These are phyloP conservation scores for Pantala flavescens DNA, from an alignment of 1,140 invertebrate species.

Conservation along the genomic window DNA sequence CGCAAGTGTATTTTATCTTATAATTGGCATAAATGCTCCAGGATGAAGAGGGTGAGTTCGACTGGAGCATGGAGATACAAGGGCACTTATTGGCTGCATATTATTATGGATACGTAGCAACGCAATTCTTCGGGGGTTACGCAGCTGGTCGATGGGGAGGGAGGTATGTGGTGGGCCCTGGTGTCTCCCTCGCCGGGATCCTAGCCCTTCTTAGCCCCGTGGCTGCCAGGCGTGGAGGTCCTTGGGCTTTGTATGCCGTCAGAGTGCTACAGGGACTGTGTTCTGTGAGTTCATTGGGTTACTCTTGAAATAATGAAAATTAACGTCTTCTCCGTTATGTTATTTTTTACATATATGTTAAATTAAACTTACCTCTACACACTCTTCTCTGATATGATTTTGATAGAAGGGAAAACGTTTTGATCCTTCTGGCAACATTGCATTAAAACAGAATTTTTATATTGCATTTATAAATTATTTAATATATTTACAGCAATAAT, in stretches of 20 bases:
- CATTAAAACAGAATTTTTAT: no score
- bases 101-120: slow-evolving; percentile 18
- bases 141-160: not conserved
- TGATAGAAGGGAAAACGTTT: no score
- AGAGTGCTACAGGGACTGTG: not conserved
- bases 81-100: slow-evolving; percentile 44
- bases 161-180: slow-evolving; percentile 10
- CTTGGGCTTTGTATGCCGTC: not conserved
- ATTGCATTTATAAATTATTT: no score
- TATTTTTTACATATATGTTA: no score
- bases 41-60: slow-evolving; percentile 12
- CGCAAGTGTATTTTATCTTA: no score
- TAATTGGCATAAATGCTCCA: no score
- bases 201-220: slow-evolving; percentile 11
- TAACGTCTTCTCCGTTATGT: no score
- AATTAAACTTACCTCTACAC: no score
- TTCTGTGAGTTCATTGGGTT: not conserved
- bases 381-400: no score
- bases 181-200: slow-evolving; percentile 6
- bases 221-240: slow-evolving; percentile 26
- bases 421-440: no score
- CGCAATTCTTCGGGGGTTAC: slow-evolving; percentile 14
- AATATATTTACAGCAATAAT: no score
- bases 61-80: slow-evolving; percentile 47
- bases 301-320: no score